phyloP scores from a whole-genome alignment of 1,140 invertebrate genomes.

The Drosophila pectinifera region DNA sequence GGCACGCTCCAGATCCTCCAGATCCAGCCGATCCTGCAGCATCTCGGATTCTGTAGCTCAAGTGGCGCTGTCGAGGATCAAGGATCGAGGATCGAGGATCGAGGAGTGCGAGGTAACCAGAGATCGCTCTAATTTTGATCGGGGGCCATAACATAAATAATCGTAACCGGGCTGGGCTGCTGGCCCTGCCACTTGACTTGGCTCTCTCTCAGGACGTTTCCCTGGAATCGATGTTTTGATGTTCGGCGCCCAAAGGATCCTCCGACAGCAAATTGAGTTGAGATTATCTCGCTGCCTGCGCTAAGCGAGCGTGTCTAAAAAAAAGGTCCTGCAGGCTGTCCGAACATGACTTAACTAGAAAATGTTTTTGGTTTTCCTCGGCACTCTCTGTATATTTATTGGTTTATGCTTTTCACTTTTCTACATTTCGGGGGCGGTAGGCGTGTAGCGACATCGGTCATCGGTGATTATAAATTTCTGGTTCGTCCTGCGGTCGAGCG shows the following conservation, averaged over 20 bases:
- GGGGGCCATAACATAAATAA: slow-evolving; percentile 80
- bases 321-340: slow-evolving; percentile 31
- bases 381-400: slow-evolving; percentile 68
- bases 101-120: slow-evolving; percentile 33
- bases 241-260: slow-evolving; percentile 52
- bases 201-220: slow-evolving; percentile 57
- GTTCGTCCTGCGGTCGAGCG: slow-evolving; percentile 35
- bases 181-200: slow-evolving; percentile 51
- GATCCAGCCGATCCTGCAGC: neutral
- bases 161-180: slow-evolving; percentile 25
- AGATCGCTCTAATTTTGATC: slow-evolving; percentile 76
- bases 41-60: slow-evolving; percentile 1
- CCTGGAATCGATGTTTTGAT: slow-evolving; percentile 69
- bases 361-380: slow-evolving; percentile 72
- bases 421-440: slow-evolving; percentile 30
- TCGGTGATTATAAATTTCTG: slow-evolving; percentile 74
- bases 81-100: slow-evolving; percentile 6
- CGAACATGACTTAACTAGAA: slow-evolving; percentile 80
- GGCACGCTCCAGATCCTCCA: slow-evolving; percentile 32
- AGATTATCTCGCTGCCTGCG: slow-evolving; percentile 70
- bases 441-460: slow-evolving; percentile 73
- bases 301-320: slow-evolving; percentile 68
- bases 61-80: too few species aligned
- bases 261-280: slow-evolving; percentile 65
- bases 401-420: slow-evolving; percentile 51